Conservation (phyloP, 2,888 invertebrate species). For the Scaptomyza tumidula region DNA sequence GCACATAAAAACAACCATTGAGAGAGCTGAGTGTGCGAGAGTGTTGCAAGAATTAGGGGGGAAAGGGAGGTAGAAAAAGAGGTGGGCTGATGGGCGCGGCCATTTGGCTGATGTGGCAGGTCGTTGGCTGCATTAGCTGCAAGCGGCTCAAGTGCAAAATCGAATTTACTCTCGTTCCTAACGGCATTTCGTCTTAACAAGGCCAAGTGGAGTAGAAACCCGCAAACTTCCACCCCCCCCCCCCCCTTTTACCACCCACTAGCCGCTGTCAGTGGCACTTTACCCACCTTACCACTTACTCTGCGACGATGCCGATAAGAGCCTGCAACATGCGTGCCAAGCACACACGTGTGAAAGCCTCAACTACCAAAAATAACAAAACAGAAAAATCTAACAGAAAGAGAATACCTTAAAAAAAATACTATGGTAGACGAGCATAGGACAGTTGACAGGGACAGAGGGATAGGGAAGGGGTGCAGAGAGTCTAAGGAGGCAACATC, state of each 20-base stretch:
- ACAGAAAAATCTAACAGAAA: not conserved
- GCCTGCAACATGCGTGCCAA: constrained; percentile 75
- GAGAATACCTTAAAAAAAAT: not conserved
- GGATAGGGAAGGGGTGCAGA: not conserved
- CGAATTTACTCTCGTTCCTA: constrained; percentile 72
- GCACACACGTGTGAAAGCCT: constrained; percentile 60
- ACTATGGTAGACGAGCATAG: not conserved
- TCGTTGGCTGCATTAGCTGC: constrained; percentile 75
- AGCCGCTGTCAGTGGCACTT: constrained; percentile 12
- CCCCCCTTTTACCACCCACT: not conserved
- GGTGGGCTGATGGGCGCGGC: constrained; percentile 30
- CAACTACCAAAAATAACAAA: constrained; percentile 37
- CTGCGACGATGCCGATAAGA: constrained; percentile 70
- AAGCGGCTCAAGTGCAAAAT: constrained; percentile 79
- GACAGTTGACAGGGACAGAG: not conserved
- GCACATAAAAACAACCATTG: constrained; percentile 35
- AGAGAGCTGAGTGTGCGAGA: not conserved
- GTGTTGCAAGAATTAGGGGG: not conserved
- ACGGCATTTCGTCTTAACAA: constrained; percentile 73
- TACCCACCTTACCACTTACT: constrained; percentile 2
- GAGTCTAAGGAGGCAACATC: constrained; percentile 55
- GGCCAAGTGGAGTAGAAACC: constrained; percentile 56
- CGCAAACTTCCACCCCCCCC: not conserved
- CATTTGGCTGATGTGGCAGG: constrained; percentile 56
- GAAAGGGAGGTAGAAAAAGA: no score